A percentile compares a stretch with the other conserved stretches of the same genome.
Evolutionary conservation across 2,113 vertebrate genomes (phyloP).

Genomic region (Oreocharis arfaki): DNA sequence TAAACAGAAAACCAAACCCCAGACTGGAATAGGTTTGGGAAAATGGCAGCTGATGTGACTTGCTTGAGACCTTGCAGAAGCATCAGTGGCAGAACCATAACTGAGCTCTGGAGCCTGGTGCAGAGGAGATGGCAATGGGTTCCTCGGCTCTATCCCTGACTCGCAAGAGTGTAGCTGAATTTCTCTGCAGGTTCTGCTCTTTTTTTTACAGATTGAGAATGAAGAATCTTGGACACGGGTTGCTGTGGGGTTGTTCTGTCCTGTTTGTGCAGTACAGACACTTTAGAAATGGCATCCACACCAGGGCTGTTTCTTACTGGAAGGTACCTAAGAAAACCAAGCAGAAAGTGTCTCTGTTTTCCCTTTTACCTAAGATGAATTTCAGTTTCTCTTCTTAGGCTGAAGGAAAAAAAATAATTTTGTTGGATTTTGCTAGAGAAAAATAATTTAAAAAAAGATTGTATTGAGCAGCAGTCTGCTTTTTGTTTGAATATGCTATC

Average conservation of each 20-base stretch:
- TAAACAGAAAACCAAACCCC: background rate
- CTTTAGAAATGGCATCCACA: background rate
- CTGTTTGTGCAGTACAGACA: background rate
- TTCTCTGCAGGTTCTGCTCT: background rate
- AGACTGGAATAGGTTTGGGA: background rate
- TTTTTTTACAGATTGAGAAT: background rate
- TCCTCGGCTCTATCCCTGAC: accelerated
- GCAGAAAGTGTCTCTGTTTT: background rate
- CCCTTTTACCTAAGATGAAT: background rate
- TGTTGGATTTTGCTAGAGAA: background rate
- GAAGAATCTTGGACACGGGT: background rate
- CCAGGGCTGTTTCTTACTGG: background rate
- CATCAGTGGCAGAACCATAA: background rate
- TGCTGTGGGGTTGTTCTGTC: background rate
- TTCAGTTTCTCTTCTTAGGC: background rate
- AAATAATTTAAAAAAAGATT: background rate
- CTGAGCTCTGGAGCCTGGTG: background rate
- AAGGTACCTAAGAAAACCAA: background rate
- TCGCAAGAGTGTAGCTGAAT: background rate
- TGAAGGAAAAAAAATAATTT: background rate
- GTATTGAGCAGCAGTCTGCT: background rate
- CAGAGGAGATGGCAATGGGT: background rate
- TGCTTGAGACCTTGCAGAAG: background rate
- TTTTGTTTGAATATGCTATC: background rate
- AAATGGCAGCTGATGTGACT: background rate